A percentile compares a stretch with the other conserved stretches of the same genome.
Conservation (phyloP, 2,888 invertebrate species). For the Ellobium chinense region DNA sequence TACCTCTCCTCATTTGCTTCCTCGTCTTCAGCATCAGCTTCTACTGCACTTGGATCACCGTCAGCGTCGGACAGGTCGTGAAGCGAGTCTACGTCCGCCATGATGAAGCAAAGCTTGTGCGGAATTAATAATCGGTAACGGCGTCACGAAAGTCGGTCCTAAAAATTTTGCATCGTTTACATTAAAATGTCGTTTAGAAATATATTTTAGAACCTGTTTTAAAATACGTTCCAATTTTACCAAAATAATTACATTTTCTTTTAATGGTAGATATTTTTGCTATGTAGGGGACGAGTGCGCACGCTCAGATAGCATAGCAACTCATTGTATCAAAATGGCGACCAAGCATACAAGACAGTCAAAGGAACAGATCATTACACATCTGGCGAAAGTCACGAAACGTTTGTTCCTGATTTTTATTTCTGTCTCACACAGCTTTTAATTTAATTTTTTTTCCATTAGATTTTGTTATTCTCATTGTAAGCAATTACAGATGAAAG, state of each 20-base stretch:
- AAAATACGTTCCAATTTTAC: no score
- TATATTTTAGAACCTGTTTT: no score
- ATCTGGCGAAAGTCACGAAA: slow-evolving; percentile 52
- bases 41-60: slow-evolving; percentile 74
- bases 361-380: slow-evolving; percentile 58
- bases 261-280: no score
- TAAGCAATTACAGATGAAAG: no score
- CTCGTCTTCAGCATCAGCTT: slow-evolving; percentile 76
- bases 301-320: slow-evolving; percentile 33
- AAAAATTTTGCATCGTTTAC: not conserved
- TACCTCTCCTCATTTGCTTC: slow-evolving; percentile 72
- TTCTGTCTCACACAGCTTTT: no score
- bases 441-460: no score
- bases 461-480: no score
- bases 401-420: no score
- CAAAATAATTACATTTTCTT: no score
- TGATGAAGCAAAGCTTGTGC: slow-evolving; percentile 55
- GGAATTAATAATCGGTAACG: not conserved
- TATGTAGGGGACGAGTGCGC: no score
- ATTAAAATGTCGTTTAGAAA: no score
- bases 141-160: not conserved
- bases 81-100: slow-evolving; percentile 78
- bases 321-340: slow-evolving; percentile 56
- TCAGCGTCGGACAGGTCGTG: slow-evolving; percentile 76
- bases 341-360: slow-evolving; percentile 62